Evolutionary conservation across 2,797 vertebrate genomes (phyloP), one percentile per base, ranked within the genome.

Genomic region (Labeo calbasu): DNA sequence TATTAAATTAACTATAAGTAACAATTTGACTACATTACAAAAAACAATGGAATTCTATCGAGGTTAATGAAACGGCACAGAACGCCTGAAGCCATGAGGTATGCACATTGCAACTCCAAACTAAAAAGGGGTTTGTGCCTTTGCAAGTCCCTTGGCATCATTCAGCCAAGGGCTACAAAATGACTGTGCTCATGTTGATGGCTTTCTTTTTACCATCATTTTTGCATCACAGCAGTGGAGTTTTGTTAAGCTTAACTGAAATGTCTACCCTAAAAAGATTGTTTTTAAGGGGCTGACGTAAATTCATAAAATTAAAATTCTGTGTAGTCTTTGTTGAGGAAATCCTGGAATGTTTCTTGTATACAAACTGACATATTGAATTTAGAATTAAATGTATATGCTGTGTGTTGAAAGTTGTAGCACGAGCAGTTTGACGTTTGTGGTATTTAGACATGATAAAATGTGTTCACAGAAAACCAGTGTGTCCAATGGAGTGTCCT

Each of bases 111-210:
- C 85, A 85, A 88, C 91, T 91, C 25, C 68, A 51, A 90, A 91
- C 86, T 91, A 90, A 91, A 87, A 88, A 83, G 88, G 89, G 90
- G 87, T 92, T 88, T 92, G 90, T 92, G 90, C 92, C 90, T 92
- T 90, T 92, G 89, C 92, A 90, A 91, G 91, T 92, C 91, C 89
- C 88, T 84, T 87, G 86, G 89, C 90, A 86, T 92, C 86, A 91
- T 91, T 91, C 91, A 81, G 89, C 93, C 91, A 84, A 89, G 89
- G 91, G 92, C 92, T 92, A 94, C 88, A 70, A 48, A 73, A 85
- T 77, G 88, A 87, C 84, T 86, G 86, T 84, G 86, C 89, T 92
- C 83, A 87, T 92, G 92, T 90, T 92, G 90, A 93, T 91, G 89
- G 87, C 91, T 90, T 48, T 80, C 48, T 75, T 79, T 83, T 46